Evolutionary conservation across 2,888 invertebrate genomes (phyloP), one percentile per base, ranked within the genome.

Genomic region (Hoplodrina blanda): DNA sequence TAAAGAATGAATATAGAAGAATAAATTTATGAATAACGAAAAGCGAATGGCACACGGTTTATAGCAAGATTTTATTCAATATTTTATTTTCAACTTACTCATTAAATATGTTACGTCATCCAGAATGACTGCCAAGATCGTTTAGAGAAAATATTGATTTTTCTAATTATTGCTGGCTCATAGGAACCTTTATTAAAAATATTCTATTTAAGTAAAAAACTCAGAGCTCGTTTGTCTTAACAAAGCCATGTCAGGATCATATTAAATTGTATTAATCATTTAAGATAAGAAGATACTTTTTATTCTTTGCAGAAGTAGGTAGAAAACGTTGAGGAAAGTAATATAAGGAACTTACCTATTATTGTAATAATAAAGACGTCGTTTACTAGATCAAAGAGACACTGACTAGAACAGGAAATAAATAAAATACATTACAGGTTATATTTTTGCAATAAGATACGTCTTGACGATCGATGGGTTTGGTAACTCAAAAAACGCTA

Each of bases 11-110:
- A 30, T 30, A 30, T n/a, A n/a, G 33, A 33, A 33, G 7, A 37
- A 37, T 8, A 37, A 37, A 37, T 8, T 7, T 7, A 37, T 37
- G 8, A 8, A 37, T 54, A 73, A 59, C 4, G 17, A 49, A 13
- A 46, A 60, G n/a, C 13, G 7, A 68, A 56, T 62, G 10, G 30
- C 49, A 52, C 25, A 64, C 20, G 5, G 17, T 75, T 68, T 66
- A 49, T 66, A 17, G 37, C 54, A 15, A 54, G 46, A 52, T 46
- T 49, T 41, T 17, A 8, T 67, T 41, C 0, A 25, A 52, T 3
- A 41, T 41, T 52, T 54, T 52, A 41, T 13, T 62, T 56, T 50
- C 11, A 37, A 49, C 37, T 20, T 25, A 44, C 49, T 49, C 46
- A 46, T 41, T 20, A 19, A 7, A 17, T 15, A 50, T 4, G 50